Evolutionary conservation across 2,113 vertebrate genomes (phyloP).

Genomic region (Potamarius usumacintae): DNA sequence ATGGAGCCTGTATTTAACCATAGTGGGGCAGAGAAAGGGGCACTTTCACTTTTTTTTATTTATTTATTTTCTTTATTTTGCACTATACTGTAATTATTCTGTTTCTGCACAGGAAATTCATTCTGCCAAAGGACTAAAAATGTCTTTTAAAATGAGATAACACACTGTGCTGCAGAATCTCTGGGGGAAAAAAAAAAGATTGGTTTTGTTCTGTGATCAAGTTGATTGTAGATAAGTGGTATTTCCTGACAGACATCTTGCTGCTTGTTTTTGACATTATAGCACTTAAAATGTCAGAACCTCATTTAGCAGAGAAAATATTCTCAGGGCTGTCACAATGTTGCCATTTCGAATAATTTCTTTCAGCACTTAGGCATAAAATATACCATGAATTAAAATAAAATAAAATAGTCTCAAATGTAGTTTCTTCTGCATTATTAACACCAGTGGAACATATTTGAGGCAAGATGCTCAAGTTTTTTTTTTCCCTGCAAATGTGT

Average conservation of each 20-base stretch:
- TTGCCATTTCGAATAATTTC: constrained; percentile 12
- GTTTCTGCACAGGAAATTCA: background rate
- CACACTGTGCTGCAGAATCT: background rate
- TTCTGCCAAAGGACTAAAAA: too few relatives aligned
- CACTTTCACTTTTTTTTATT: background rate
- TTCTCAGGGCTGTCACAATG: constrained; percentile 16
- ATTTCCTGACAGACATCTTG: constrained; percentile 6
- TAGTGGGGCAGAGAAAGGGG: background rate
- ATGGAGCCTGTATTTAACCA: background rate
- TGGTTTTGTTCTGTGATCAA: background rate
- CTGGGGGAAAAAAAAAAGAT: background rate
- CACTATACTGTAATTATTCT: background rate
- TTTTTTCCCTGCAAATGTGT: background rate
- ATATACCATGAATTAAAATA: background rate
- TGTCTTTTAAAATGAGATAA: background rate
- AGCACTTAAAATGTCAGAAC: constrained; percentile 42
- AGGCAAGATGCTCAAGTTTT: background rate
- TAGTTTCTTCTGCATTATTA: background rate
- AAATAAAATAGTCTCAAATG: background rate
- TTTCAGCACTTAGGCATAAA: constrained; percentile 1
- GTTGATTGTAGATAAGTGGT: constrained; percentile 10
- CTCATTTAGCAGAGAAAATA: background rate
- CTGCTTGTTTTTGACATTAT: constrained; percentile 22
- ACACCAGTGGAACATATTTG: background rate
- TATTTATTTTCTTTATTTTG: background rate